Evolutionary conservation across 2,797 vertebrate species (phyloP).

Genomic region (Eremophila alpestris): DNA sequence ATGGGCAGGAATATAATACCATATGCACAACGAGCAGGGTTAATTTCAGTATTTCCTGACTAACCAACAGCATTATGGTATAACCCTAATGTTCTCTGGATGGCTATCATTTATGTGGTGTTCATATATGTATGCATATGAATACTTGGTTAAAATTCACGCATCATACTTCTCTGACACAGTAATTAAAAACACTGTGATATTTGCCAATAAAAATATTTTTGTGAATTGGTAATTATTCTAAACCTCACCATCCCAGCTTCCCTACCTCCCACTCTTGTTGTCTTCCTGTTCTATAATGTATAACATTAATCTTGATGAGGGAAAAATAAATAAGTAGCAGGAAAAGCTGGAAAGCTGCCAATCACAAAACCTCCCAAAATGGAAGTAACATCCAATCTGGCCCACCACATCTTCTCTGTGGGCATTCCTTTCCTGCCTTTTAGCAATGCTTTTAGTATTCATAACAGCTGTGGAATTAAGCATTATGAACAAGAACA

Average conservation of each 20-base stretch:
- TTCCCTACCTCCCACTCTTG: not conserved
- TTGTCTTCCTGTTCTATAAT: constrained; percentile 27
- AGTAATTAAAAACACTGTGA: constrained; percentile 47
- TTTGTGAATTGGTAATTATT: constrained; percentile 13
- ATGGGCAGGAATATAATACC: constrained; percentile 37
- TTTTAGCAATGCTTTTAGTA: constrained; percentile 26
- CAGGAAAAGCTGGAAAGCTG: not conserved
- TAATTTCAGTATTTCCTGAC: constrained; percentile 51
- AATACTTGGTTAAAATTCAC: constrained; percentile 39
- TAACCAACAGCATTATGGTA: constrained; percentile 3
- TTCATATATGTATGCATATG: not conserved
- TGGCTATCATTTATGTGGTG: constrained; percentile 19
- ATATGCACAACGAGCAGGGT: not conserved
- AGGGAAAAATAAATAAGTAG: constrained; percentile 28
- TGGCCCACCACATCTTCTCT: not conserved
- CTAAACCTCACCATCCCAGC: not conserved
- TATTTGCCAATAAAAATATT: constrained; percentile 54
- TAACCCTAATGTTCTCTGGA: constrained; percentile 54
- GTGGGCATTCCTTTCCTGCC: not conserved
- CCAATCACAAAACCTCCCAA: not conserved
- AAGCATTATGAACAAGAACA: constrained; percentile 18
- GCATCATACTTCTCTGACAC: not conserved
- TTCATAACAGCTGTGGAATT: constrained; percentile 44
- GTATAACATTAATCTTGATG: constrained; percentile 9
- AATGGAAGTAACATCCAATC: not conserved